Base-by-base conservation (phyloP, 2,797 vertebrate genomes). In the Fratercula arctica region DNA sequence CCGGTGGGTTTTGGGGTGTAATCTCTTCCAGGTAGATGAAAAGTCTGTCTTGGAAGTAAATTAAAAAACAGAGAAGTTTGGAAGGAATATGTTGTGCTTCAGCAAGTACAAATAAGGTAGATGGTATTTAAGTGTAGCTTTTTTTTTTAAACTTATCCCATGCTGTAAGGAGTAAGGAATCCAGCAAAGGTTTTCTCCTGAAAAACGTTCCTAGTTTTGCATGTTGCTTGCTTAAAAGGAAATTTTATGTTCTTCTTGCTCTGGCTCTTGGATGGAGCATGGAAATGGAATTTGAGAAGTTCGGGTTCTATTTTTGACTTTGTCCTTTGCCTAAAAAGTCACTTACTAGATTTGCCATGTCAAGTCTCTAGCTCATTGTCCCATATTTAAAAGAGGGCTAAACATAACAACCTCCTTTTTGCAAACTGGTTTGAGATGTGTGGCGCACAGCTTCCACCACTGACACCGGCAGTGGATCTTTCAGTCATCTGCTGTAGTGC, bases 101-200 rank as follows among this genome's bases (percentile, higher is more conserved):
- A 87, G 21, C 80, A 83, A 92, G 89, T 95, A 91, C 79, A 94
- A 95, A 92, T 94, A 95, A 89, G 73, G 61, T 78, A 89, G 84
- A 80, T 81, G 57, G 31, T 68, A 70, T 87, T 87, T 77, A 83
- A 95, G 29, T 23, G 13, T 48, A 81, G 61, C 26, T 19, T 57
- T 77, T 60, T 86, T 64, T 87, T 68, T 50, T 28, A 77, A 80
- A n/a, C 16, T 96, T 95, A 57, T 88, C 79, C 89, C 46, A 92
- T 96, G 92, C 79, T 88, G 54, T 95, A 93, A 93, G 85, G 51
- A 66, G 56, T 85, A 94, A 94, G 89, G 94, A 97, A 96, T 96
- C 76, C 69, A 93, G 68, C 35, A 87, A 76, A 94, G 50, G 16
- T 89, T 96, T 95, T 90, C 25, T 85, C 28, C 17, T 80, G 46